Conservation (phyloP, 2,797 vertebrate genomes). For the Salarias fasciatus region DNA sequence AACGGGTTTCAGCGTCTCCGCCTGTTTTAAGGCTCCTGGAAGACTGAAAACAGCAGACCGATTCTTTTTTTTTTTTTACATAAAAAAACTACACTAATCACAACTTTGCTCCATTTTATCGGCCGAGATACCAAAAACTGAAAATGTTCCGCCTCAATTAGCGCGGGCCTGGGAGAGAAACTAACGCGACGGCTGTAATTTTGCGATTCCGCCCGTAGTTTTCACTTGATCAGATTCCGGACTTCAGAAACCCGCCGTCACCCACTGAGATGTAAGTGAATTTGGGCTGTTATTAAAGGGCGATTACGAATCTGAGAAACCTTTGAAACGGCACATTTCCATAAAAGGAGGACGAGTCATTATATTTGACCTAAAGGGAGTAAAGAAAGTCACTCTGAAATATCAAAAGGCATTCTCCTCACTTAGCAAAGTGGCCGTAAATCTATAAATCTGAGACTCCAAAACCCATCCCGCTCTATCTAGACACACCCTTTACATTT, state of each 20-base stretch:
- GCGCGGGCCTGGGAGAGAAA: background rate
- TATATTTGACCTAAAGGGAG: constrained; percentile 65
- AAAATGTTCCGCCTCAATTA: too few relatives aligned
- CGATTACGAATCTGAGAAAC: constrained; percentile 49
- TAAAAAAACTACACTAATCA: too few relatives aligned
- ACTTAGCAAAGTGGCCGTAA: constrained; percentile 53
- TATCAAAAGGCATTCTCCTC: constrained; percentile 56
- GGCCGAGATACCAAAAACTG: too few relatives aligned
- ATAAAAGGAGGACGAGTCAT: constrained; percentile 55
- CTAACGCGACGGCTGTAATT: background rate
- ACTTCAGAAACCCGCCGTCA: constrained; percentile 8
- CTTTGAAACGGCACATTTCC: constrained; percentile 61
- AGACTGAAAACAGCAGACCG: too few relatives aligned
- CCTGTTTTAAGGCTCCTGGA: too few relatives aligned
- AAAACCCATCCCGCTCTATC: constrained; percentile 54
- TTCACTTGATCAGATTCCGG: constrained; percentile 32
- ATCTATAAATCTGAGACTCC: constrained; percentile 51
- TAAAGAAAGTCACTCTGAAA: constrained; percentile 57
- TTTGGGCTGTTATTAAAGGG: constrained; percentile 45
- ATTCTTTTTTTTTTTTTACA: too few relatives aligned
- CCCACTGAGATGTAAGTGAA: constrained; percentile 28
- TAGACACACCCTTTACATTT: constrained; percentile 80
- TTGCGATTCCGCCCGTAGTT: constrained; percentile 22
- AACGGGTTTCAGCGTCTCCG: too few relatives aligned
- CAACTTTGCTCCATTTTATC: too few relatives aligned